These are phyloP conservation scores for Heterohyrax brucei DNA, from an alignment of 2,797 vertebrate genomes.

Conservation along the genomic window DNA sequence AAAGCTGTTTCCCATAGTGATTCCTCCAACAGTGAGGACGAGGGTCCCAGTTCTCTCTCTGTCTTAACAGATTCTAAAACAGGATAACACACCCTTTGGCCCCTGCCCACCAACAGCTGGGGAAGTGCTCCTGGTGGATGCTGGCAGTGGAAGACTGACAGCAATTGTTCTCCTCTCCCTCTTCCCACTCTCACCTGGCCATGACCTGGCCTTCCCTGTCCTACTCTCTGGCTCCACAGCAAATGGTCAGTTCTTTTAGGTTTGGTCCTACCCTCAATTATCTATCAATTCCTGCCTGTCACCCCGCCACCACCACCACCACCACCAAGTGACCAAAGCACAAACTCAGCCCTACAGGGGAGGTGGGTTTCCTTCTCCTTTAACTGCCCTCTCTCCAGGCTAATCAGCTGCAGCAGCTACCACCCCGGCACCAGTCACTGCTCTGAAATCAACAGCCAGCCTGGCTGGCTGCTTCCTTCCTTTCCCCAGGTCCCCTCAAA, in stretches of 20 bases:
- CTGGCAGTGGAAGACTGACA: not conserved
- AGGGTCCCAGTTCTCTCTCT: conserved; percentile 8
- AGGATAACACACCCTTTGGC: not conserved
- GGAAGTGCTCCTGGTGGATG: not conserved
- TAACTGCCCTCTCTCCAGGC: not conserved
- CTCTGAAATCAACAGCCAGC: not conserved
- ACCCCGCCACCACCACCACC: too few species aligned
- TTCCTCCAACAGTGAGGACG: not conserved
- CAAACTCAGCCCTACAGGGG: too few species aligned
- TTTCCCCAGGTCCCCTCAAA: not conserved
- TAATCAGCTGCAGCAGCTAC: not conserved
- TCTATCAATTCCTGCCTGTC: not conserved
- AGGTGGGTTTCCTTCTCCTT: not conserved
- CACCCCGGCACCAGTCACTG: not conserved
- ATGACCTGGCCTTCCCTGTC: not conserved
- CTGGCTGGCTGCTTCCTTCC: not conserved
- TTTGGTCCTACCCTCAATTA: not conserved
- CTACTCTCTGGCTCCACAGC: not conserved
- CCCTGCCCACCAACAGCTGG: conserved; percentile 59
- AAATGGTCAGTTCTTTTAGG: too few species aligned
- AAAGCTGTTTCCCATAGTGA: not conserved
- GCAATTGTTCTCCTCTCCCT: not conserved
- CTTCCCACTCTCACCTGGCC: conserved; percentile 57
- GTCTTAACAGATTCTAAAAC: conserved; percentile 63
- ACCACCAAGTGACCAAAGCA: not conserved